phyloP scores from a whole-genome alignment of 1,140 invertebrate genomes.

The Coptotermes formosanus region DNA sequence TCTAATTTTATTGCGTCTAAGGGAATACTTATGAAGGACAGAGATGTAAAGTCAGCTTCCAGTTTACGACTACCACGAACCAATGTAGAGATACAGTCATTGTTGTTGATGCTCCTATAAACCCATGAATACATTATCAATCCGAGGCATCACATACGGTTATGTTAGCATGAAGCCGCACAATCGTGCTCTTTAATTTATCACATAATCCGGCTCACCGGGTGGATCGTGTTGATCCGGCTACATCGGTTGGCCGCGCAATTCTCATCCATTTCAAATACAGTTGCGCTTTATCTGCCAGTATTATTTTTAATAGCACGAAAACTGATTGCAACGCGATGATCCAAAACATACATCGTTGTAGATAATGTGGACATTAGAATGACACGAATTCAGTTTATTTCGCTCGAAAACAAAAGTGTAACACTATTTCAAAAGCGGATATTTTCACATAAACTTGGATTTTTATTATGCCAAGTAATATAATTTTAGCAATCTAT shows the following conservation, averaged over 20 bases:
- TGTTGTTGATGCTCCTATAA: background rate
- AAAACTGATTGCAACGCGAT: background rate
- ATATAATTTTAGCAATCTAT: background rate
- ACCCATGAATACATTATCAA: background rate
- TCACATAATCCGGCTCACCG: background rate
- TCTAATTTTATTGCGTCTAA: no score
- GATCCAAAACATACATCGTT: background rate
- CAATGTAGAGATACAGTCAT: background rate
- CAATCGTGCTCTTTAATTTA: constrained; percentile 12
- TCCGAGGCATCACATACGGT: constrained; percentile 1
- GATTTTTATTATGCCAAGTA: background rate
- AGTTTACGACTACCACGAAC: background rate
- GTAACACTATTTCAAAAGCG: background rate
- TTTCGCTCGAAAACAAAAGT: background rate
- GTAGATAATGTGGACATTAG: background rate
- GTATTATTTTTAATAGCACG: background rate
- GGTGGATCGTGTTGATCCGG: background rate
- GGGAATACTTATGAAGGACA: background rate
- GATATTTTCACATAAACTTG: background rate
- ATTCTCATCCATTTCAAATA: background rate
- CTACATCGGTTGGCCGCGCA: background rate
- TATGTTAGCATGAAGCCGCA: background rate
- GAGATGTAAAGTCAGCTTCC: background rate
- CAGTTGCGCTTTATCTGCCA: background rate
- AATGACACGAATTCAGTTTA: background rate